A percentile compares a stretch with the other conserved stretches of the same genome.
Evolutionary conservation across 1,140 invertebrate species (phyloP).

Genomic region (Brachionus sp.): DNA sequence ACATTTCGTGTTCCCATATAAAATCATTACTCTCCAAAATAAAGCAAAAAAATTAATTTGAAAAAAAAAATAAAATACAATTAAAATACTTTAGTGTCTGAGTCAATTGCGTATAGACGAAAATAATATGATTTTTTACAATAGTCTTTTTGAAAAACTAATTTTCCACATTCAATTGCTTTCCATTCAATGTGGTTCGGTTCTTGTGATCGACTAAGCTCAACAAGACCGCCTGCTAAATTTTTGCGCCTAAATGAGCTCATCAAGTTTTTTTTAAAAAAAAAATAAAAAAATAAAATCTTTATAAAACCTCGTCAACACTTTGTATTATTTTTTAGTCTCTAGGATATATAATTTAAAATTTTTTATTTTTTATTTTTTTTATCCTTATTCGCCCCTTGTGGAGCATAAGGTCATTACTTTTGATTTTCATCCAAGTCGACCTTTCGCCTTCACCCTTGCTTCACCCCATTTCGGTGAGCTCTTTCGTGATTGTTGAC

Average conservation of each 20-base stretch:
- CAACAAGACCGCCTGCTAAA: slow-evolving; percentile 5
- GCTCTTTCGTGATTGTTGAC: no score
- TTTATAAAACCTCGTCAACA: no score
- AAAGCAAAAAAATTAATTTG: not conserved
- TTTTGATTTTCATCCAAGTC: no score
- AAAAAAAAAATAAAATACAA: not conserved
- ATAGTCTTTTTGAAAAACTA: slow-evolving; percentile 38
- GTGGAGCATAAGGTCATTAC: no score
- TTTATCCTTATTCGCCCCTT: no score
- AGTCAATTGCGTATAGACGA: not conserved
- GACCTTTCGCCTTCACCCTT: no score
- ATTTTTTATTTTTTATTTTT: no score
- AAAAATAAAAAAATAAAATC: no score
- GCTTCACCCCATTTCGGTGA: no score
- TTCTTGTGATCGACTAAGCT: not conserved
- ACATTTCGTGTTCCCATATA: slow-evolving; percentile 42
- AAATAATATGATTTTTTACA: slow-evolving; percentile 12
- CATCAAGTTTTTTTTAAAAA: not conserved
- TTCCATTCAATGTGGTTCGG: not conserved
- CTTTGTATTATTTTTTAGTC: no score
- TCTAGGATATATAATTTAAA: no score
- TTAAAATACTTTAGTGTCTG: not conserved
- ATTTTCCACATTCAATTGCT: not conserved
- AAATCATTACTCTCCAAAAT: not conserved
- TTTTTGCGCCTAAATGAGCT: not conserved